Conservation (phyloP, 2,113 vertebrate species). For the Otus sunia region DNA sequence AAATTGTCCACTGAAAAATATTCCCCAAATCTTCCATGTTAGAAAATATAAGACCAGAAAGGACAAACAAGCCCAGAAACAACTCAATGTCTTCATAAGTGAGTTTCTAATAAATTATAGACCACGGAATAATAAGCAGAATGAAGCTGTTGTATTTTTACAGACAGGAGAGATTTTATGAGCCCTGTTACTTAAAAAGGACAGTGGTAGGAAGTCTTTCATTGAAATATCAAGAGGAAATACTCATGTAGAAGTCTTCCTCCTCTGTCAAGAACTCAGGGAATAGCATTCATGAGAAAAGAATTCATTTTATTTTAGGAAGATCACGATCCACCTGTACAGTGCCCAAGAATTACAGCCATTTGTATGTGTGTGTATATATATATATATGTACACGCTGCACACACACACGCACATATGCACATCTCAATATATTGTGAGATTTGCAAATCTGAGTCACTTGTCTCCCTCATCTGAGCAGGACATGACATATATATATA, state of each 20-base stretch:
- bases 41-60: neutral
- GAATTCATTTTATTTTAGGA: neutral
- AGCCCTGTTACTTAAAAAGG: neutral
- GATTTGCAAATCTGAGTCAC: too few species aligned
- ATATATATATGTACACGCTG: neutral
- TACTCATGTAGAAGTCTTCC: neutral
- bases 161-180: neutral
- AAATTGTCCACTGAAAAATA: neutral
- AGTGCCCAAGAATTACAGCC: neutral
- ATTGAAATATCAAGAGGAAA: neutral
- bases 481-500: neutral
- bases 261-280: neutral
- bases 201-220: neutral
- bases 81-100: neutral
- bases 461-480: too few species aligned
- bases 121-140: neutral
- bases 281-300: neutral
- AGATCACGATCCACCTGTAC: neutral
- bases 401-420: fast-evolving
- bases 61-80: neutral
- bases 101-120: neutral
- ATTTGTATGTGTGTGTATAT: neutral
- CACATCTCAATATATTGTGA: neutral
- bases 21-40: neutral
- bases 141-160: neutral